phyloP scores from a whole-genome alignment of 2,797 vertebrate genomes.

The Myiotriccus ornatus region DNA sequence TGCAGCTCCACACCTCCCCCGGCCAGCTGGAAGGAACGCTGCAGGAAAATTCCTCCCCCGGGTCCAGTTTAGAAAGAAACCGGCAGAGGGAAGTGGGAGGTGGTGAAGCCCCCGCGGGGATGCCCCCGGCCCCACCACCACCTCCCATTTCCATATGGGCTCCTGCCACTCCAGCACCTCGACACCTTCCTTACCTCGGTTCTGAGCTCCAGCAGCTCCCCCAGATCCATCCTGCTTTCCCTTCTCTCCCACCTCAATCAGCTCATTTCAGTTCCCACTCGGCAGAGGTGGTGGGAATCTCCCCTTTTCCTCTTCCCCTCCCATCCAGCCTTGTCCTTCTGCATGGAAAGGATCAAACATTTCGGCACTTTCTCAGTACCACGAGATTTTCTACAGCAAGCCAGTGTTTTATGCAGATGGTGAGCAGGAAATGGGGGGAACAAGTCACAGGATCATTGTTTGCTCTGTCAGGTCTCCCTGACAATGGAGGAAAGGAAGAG shows the following conservation, averaged over 20 bases:
- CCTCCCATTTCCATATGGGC: fast-evolving
- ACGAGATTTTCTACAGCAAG: fast-evolving
- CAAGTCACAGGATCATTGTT: fast-evolving
- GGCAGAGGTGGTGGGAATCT: fast-evolving
- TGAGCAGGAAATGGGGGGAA: fast-evolving
- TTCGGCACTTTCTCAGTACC: not conserved
- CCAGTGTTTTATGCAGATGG: fast-evolving
- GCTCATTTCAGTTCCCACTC: fast-evolving
- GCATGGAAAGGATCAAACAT: fast-evolving
- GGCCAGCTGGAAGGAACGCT: not conserved
- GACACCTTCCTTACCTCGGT: fast-evolving
- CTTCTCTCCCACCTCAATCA: fast-evolving
- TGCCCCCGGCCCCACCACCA: not conserved
- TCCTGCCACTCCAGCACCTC: not conserved
- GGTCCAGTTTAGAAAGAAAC: not conserved
- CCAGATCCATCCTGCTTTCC: fast-evolving
- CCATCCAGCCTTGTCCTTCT: not conserved
- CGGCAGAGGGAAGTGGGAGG: not conserved
- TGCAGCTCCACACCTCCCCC: conserved; percentile 26
- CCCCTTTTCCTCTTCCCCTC: not conserved
- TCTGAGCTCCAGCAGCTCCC: not conserved
- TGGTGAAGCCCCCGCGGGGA: not conserved
- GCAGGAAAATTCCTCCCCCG: not conserved
- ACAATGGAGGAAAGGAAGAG: fast-evolving
- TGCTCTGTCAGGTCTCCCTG: not conserved